These are phyloP conservation scores for Metopolophium dirhodum DNA, from an alignment of 1,140 invertebrate genomes.

Conservation along the genomic window DNA sequence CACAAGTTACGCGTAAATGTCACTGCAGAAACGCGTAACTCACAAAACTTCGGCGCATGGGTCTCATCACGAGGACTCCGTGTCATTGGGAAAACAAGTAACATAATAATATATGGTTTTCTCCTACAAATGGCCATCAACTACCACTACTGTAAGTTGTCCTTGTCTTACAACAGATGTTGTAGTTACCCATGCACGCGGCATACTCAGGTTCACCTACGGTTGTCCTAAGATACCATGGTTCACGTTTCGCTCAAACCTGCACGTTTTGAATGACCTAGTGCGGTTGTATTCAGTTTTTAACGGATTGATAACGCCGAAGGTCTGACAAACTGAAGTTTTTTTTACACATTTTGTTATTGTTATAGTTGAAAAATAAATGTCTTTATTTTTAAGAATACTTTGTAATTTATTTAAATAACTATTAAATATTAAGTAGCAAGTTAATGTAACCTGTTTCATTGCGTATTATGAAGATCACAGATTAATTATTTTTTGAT, in stretches of 20 bases:
- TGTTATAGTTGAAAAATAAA: not conserved
- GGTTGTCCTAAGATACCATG: not conserved
- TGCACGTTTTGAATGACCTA: not conserved
- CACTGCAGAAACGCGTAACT: not conserved
- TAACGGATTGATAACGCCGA: not conserved
- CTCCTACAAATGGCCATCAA: not conserved
- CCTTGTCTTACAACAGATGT: not conserved
- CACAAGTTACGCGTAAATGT: not conserved
- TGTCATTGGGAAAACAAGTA: not conserved
- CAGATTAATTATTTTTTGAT: not conserved
- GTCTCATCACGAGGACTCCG: not conserved
- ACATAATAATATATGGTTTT: not conserved
- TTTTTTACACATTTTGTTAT: not conserved
- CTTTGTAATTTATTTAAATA: too few relatives aligned
- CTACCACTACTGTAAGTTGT: not conserved
- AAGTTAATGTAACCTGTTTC: too few relatives aligned
- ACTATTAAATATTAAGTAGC: too few relatives aligned
- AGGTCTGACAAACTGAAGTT: not conserved
- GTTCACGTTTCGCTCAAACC: not conserved
- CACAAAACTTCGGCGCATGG: not conserved
- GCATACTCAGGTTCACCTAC: not conserved
- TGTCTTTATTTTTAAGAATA: not conserved
- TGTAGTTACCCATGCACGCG: not conserved
- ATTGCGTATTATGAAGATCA: not conserved
- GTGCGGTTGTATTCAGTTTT: not conserved